Percentiles rank a stretch among this genome's conserved stretches.
Evolutionary conservation across 2,888 invertebrate genomes (phyloP).

Genomic region (Chromoteleia sp.): DNA sequence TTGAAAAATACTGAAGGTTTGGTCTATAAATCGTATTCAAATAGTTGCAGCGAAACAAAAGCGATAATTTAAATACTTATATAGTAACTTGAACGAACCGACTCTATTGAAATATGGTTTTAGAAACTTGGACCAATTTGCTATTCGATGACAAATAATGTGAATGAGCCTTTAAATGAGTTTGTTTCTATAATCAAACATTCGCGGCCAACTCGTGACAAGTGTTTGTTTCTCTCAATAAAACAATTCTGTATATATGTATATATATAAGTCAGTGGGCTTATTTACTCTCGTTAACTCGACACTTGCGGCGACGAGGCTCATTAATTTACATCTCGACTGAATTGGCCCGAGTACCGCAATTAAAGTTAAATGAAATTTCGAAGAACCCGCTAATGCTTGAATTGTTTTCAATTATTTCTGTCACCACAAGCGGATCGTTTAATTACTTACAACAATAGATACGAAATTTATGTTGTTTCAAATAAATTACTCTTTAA

Average conservation of each 20-base stretch:
- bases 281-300: conserved; percentile 57
- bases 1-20: too few species aligned
- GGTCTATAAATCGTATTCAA: too few species aligned
- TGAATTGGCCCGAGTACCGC: conserved; percentile 77
- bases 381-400: neutral
- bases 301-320: conserved; percentile 10
- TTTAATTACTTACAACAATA: neutral
- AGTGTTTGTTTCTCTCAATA: conserved; percentile 60
- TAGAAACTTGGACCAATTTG: conserved; percentile 1
- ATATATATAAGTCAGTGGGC: conserved; percentile 16
- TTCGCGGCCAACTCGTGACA: neutral
- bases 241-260: conserved; percentile 41
- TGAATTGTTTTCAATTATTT: conserved; percentile 18
- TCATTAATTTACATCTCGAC: conserved; percentile 75
- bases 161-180: conserved; percentile 23
- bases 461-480: neutral
- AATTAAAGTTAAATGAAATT: conserved; percentile 58
- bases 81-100: neutral
- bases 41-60: too few species aligned
- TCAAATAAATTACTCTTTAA: neutral
- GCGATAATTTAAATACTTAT: neutral
- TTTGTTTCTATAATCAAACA: conserved; percentile 10
- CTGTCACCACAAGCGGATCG: neutral
- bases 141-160: conserved; percentile 6
- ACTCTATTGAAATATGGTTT: conserved; percentile 11